These are phyloP conservation scores for Melanchra persicariae DNA, from an alignment of 2,888 invertebrate species.

Conservation along the genomic window DNA sequence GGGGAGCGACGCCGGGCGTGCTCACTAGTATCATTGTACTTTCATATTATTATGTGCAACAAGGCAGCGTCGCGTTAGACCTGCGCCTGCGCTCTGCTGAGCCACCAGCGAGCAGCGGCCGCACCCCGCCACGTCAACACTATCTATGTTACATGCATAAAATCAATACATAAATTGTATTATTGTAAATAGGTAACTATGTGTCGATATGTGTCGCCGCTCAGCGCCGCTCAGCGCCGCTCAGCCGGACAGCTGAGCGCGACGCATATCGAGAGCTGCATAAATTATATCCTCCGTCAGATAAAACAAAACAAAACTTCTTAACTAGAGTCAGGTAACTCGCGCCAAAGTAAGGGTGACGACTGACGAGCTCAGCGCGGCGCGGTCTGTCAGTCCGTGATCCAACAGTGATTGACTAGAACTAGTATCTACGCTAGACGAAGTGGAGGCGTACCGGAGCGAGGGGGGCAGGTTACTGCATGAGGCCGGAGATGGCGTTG, in stretches of 20 bases:
- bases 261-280: constrained; percentile 79
- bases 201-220: constrained; percentile 74
- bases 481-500: constrained; percentile 94
- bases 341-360: constrained; percentile 68
- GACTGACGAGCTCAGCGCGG: constrained; percentile 34
- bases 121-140: constrained; percentile 71
- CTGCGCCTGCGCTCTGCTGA: neutral
- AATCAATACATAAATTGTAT: constrained; percentile 81
- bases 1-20: constrained; percentile 38
- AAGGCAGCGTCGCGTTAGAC: neutral
- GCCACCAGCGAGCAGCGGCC: neutral
- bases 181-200: constrained; percentile 85
- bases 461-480: constrained; percentile 90
- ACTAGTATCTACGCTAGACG: constrained; percentile 70
- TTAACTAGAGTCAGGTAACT: constrained; percentile 84
- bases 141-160: constrained; percentile 79
- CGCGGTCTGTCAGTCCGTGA: constrained; percentile 64
- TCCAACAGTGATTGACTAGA: constrained; percentile 73
- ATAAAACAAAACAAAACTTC: constrained; percentile 78
- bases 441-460: constrained; percentile 43
- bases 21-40: constrained; percentile 41
- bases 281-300: constrained; percentile 75
- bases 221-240: constrained; percentile 58
- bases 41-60: constrained; percentile 18
- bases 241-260: constrained; percentile 46